A percentile compares a stretch with the other conserved stretches of the same genome.
Evolutionary conservation across 2,797 vertebrate species (phyloP).

Genomic region (Liparis tanakae): DNA sequence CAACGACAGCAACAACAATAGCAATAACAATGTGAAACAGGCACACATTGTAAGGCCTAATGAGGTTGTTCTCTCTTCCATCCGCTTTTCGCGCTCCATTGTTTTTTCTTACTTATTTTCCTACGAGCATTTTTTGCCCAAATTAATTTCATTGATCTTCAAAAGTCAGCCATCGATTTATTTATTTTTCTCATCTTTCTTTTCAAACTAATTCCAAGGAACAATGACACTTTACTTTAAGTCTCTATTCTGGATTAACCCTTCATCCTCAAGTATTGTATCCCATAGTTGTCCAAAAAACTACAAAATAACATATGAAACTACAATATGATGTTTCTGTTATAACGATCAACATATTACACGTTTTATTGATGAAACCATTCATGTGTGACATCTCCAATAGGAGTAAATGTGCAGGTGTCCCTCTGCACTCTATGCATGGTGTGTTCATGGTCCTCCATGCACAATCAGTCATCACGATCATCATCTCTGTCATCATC

Average conservation of each 20-base stretch:
- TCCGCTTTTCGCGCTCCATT: not conserved
- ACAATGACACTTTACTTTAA: not conserved
- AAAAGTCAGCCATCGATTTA: no score
- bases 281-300: no score
- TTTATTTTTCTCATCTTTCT: not conserved
- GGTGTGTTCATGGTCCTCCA: no score
- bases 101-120: no score
- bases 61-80: not conserved
- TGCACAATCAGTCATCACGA: not conserved
- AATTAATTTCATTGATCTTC: not conserved
- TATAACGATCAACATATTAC: not conserved
- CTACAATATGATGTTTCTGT: not conserved
- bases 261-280: no score
- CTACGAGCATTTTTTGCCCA: no score
- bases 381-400: no score
- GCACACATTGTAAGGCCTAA: not conserved
- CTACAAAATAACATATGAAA: not conserved
- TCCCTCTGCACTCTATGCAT: no score
- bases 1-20: constrained; percentile 12
- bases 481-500: not conserved
- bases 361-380: no score
- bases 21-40: not conserved
- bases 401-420: no score
- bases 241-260: not conserved
- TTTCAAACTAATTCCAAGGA: not conserved